Conservation (phyloP, 64 coral and sea anemone species). For the Montipora efflorescens region DNA sequence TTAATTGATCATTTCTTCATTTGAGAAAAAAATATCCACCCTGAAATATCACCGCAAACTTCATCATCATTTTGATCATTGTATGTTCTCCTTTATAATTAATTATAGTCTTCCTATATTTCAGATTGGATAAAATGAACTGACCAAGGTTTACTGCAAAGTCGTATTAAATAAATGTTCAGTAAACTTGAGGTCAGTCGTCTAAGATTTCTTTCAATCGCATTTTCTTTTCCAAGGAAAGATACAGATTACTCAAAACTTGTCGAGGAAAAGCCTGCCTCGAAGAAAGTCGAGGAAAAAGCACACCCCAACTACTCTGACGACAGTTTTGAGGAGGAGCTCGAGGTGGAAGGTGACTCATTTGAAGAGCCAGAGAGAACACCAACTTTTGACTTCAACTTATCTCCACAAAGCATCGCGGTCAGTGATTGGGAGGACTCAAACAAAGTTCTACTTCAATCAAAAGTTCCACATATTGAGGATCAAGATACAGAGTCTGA, state of each 20-base stretch:
- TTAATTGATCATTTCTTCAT: not conserved
- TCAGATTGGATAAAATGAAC: too few species aligned
- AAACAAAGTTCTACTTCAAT: not conserved
- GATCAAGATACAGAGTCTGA: not conserved
- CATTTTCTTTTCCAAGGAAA: not conserved
- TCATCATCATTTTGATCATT: too few species aligned
- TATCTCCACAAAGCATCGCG: not conserved
- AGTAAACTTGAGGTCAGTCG: not conserved
- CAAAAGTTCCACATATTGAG: not conserved
- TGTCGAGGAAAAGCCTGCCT: not conserved
- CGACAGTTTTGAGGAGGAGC: slow-evolving; percentile 7
- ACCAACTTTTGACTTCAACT: slow-evolving; percentile 17
- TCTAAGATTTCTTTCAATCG: not conserved
- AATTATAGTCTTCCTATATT: not conserved
- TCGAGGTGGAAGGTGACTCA: not conserved
- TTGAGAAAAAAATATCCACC: too few species aligned
- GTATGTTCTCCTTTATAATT: too few species aligned
- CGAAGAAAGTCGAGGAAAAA: not conserved
- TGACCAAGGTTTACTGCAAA: not conserved
- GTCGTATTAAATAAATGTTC: not conserved
- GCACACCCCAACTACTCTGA: not conserved
- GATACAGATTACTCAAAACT: not conserved
- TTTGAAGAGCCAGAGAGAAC: not conserved
- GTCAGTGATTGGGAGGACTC: not conserved
- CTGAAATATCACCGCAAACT: too few species aligned